Percentiles rank a stretch among this genome's conserved stretches.
phyloP scores from a whole-genome alignment of 1,140 invertebrate species.

The Carposina sasakii region DNA sequence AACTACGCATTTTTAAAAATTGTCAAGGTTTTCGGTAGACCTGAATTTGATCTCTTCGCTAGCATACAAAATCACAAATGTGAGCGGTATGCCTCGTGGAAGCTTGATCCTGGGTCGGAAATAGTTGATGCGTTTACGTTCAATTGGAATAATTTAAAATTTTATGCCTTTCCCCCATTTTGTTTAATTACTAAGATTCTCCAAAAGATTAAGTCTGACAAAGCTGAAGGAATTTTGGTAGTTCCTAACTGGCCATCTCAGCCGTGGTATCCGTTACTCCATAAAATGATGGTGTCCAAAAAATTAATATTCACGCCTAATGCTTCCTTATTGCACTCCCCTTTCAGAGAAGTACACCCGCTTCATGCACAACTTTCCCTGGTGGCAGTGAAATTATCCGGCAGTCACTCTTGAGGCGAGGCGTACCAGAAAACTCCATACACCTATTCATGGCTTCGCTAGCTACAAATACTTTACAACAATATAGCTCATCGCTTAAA shows the following conservation, averaged over 20 bases:
- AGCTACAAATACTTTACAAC: neutral
- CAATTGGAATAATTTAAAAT: neutral
- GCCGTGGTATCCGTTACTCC: neutral
- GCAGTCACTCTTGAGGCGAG: neutral
- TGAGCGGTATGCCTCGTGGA: neutral
- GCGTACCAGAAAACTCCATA: neutral
- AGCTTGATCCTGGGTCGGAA: neutral
- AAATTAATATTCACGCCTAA: conserved; percentile 1
- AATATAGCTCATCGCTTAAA: conserved; percentile 5
- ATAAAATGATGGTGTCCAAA: too few relatives aligned
- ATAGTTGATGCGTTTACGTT: neutral
- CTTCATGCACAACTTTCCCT: conserved; percentile 6
- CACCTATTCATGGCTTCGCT: neutral
- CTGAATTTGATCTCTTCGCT: neutral
- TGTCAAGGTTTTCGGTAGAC: neutral
- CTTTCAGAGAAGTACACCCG: conserved; percentile 3
- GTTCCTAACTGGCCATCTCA: conserved; percentile 4
- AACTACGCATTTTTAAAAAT: neutral
- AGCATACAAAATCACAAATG: neutral
- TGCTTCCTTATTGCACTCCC: neutral
- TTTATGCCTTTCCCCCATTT: conserved; percentile 6
- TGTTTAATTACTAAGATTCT: neutral
- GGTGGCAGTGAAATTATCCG: conserved; percentile 7
- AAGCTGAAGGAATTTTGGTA: conserved; percentile 3
- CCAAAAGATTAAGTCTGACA: neutral